Conservation (phyloP, 2,888 invertebrate genomes). For the Pyrocoelia pectoralis region DNA sequence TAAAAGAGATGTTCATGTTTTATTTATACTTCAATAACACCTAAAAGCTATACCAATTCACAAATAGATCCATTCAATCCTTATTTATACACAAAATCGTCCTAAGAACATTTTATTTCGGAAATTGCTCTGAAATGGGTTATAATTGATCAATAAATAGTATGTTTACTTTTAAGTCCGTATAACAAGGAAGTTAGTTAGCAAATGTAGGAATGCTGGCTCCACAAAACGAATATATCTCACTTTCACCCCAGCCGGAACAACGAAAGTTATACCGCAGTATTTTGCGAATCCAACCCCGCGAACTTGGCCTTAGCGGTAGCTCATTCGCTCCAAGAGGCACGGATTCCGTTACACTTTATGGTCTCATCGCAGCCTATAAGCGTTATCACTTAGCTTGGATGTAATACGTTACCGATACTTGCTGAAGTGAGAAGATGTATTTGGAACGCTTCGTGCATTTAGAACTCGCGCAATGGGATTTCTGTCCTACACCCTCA, state of each 20-base stretch:
- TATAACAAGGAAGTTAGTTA: conserved; percentile 30
- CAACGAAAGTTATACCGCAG: conserved; percentile 57
- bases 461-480: conserved; percentile 35
- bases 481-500: conserved; percentile 31
- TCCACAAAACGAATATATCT: conserved; percentile 53
- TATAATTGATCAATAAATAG: conserved; percentile 13
- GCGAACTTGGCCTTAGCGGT: conserved; percentile 46
- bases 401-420: conserved; percentile 57
- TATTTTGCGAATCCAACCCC: conserved; percentile 52
- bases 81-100: background rate
- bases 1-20: conserved; percentile 14
- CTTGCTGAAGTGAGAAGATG: conserved; percentile 58
- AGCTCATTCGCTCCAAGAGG: conserved; percentile 49
- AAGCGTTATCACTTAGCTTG: conserved; percentile 53
- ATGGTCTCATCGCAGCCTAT: conserved; percentile 52
- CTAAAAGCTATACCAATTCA: conserved; percentile 11
- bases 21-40: conserved; percentile 11
- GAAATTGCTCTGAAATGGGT: background rate
- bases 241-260: conserved; percentile 55
- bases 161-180: conserved; percentile 23
- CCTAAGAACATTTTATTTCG: too few species aligned
- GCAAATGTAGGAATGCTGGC: conserved; percentile 51
- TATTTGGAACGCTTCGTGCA: conserved; percentile 52
- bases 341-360: conserved; percentile 52
- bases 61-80: conserved; percentile 3